Evolutionary conservation across 2,113 vertebrate species (phyloP).

Genomic region (Crotophaga sulcirostris): DNA sequence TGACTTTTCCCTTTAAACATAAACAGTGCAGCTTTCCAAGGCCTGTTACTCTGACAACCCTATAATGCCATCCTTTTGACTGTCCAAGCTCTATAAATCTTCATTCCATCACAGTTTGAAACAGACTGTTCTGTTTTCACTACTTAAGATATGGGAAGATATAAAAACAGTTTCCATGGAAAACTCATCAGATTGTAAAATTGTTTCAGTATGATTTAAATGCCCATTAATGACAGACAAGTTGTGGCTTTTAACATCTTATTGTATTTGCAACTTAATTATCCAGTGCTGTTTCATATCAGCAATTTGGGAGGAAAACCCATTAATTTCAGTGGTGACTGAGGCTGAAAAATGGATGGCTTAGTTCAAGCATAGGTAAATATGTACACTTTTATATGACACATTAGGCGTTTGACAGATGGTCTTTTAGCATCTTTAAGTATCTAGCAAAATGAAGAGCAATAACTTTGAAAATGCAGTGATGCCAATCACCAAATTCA

Average conservation of each 20-base stretch:
- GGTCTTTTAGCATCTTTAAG: not conserved
- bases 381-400: rapidly evolving
- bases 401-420: not conserved
- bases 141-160: not conserved
- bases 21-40: conserved; percentile 47
- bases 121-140: not conserved
- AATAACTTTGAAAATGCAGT: not conserved
- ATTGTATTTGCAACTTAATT: not conserved
- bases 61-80: conserved; percentile 29
- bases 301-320: not conserved
- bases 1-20: conserved; percentile 42
- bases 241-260: not conserved
- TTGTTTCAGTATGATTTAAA: not conserved
- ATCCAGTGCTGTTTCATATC: not conserved
- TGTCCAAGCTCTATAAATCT: conserved; percentile 32
- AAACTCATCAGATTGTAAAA: not conserved
- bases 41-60: conserved; percentile 57
- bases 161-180: not conserved
- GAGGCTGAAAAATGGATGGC: not conserved
- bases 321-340: not conserved
- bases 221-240: not conserved
- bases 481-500: not conserved
- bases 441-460: not conserved
- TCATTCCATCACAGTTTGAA: conserved; percentile 51
- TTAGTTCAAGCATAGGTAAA: not conserved